Evolutionary conservation across 2,888 invertebrate species (phyloP), one percentile per base, ranked within the genome.

Genomic region (Orthosia gracilis): DNA sequence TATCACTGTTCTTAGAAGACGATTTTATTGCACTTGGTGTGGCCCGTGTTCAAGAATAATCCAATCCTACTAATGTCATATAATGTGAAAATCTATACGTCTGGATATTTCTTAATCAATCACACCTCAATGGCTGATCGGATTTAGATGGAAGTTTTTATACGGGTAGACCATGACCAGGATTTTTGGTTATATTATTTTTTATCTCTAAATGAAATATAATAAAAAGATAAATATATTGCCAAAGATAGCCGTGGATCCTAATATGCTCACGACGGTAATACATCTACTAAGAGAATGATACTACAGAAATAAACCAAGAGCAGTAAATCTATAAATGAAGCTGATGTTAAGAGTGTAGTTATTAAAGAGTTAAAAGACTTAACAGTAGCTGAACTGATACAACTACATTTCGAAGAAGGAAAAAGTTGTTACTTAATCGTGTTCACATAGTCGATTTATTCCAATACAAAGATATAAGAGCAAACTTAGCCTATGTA

Each of bases 1-100:
- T 31, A 31, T 64, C 54, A 57, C 13, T 7, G 47, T 72, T 80
- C 68, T 66, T 31, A 77, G 82, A 77, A 77, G 12, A 45, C 15
- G 31, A 12, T 64, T 80, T 75, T 52, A 76, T 75, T 59, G 58
- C 52, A 50, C 26, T 73, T 50, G 13, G 40, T 69, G 75, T 55
- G 65, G 81, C 52, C 75, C 26, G 54, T 67, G 63, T 52, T 1
- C 3, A 55, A 18, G 61, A 75, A 69, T 65, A 62, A 62, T 75
- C 50, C 45, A 61, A 52, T 45, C 13, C 3, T 45, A 9, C 15
- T 55, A 55, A 23, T 23, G 23, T 54, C 13, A 13, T 59, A 40
- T 12, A 9, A 21, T 40, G 40, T 21, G 59, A 59, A 59, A 40
- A 5, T 59, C 7, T 59, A 2, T 15, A 7, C 7, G 13, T 40